These are phyloP conservation scores for Balearica regulorum DNA, from an alignment of 2,797 vertebrate species.

Conservation along the genomic window DNA sequence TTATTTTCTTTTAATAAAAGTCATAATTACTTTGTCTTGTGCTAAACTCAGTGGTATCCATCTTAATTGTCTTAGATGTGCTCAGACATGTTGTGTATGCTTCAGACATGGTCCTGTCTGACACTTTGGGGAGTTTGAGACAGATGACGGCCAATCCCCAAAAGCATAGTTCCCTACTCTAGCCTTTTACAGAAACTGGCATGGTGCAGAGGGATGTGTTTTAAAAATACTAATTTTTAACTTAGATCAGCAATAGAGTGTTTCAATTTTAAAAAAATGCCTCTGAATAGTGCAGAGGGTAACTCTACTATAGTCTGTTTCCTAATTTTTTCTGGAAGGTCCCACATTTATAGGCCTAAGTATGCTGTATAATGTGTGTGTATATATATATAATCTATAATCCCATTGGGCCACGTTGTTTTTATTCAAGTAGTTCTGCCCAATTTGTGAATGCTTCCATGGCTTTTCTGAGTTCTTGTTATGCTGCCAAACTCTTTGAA, in stretches of 20 bases:
- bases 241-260: not conserved
- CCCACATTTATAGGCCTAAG: not conserved
- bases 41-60: not conserved
- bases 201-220: not conserved
- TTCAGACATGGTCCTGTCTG: not conserved
- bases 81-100: not conserved
- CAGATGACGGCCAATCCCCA: accelerated
- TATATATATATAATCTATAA: not conserved
- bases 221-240: not conserved
- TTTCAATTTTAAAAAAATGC: not conserved
- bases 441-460: not conserved
- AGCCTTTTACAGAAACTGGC: not conserved
- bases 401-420: accelerated
- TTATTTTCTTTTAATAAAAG: not conserved
- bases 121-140: not conserved
- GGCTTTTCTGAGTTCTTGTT: not conserved
- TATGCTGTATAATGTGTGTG: not conserved
- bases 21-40: not conserved
- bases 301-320: not conserved
- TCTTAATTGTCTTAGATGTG: not conserved
- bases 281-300: not conserved
- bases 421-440: not conserved
- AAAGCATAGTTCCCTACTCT: not conserved
- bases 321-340: not conserved
- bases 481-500: not conserved